Evolutionary conservation across 1,140 invertebrate species (phyloP), one percentile per base, ranked within the genome.

Genomic region (Drosophila sulfurigaster): DNA sequence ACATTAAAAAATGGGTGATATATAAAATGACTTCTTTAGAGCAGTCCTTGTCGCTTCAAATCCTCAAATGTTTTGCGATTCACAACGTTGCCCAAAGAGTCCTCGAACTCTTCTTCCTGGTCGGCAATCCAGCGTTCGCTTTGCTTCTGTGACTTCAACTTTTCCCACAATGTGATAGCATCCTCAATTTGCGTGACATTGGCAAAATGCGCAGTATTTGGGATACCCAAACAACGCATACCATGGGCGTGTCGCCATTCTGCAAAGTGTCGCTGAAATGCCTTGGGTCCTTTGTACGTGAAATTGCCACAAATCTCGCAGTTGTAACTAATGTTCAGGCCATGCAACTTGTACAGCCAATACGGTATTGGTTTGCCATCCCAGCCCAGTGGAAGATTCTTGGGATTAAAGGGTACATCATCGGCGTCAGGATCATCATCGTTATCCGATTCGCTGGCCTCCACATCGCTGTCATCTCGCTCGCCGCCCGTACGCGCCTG

Each of bases 281-380:
- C 99, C 93, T 99, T 99, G 0, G 99, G 99, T 1, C 99, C 99
- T 93, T 99, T 99, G 93, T 99, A 99, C 0, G 97, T 98, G 85
- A 97, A 99, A 93, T 99, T 99, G n/a, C 99, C 99, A 93, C 99
- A 99, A 72, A 99, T 99, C 93, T 99, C 99, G 93, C 99, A 99
- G 71, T 97, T 98, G 92, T 99, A 99, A 92, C 97, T 99, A 52
- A 99, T 99, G 93, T 99, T 99, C 1, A 99, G 94, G 0, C 99
- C 99, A 93, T 99, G 99, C 5, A 99, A 93, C 94, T 99, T 99
- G 93, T 99, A 99, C 28, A 99, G 93, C 99, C 99, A 99, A 93
- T 99, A 99, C 0, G 99, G 99, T 90, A 99, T 99, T 0, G 98
- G 98, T 94, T 99, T 99, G 52, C 99, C 99, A 94, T 99, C 99